These are phyloP conservation scores for Ctenochaetus hawaiiensis DNA, from an alignment of 2,797 vertebrate genomes.

Conservation along the genomic window DNA sequence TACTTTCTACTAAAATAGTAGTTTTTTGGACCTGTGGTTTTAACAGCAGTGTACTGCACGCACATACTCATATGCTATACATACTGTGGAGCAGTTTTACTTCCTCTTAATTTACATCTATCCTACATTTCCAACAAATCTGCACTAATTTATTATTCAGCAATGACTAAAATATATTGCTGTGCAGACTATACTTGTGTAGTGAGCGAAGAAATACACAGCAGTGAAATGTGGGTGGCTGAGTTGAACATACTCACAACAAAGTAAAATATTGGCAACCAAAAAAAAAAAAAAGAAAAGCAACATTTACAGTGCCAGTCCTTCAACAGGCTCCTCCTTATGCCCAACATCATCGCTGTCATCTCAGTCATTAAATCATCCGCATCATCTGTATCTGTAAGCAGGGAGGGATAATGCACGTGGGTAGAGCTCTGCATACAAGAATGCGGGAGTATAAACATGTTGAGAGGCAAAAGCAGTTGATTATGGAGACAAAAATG, in stretches of 20 bases:
- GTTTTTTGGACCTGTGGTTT: slow-evolving; percentile 27
- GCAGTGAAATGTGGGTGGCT: slow-evolving; percentile 10
- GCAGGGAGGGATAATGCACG: slow-evolving; percentile 57
- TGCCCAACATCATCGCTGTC: neutral
- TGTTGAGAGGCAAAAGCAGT: slow-evolving; percentile 36
- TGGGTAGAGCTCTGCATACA: slow-evolving; percentile 37
- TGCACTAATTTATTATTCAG: slow-evolving; percentile 9
- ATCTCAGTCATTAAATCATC: slow-evolving; percentile 10
- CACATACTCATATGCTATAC: slow-evolving; percentile 20
- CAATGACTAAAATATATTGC: slow-evolving; percentile 21
- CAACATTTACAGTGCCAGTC: slow-evolving; percentile 17
- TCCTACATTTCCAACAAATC: slow-evolving; percentile 16
- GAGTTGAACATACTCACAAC: slow-evolving; percentile 27
- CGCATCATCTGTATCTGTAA: slow-evolving; percentile 24
- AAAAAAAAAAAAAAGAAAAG: slow-evolving; percentile 10
- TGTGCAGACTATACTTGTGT: neutral
- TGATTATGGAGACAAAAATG: slow-evolving; percentile 12
- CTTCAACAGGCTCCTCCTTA: slow-evolving; percentile 30
- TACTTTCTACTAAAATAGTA: slow-evolving; percentile 27
- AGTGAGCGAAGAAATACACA: neutral
- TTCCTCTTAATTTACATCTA: slow-evolving; percentile 36
- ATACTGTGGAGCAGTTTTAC: slow-evolving; percentile 29
- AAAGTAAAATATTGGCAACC: slow-evolving; percentile 34
- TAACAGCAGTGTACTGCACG: slow-evolving; percentile 25
- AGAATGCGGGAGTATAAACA: slow-evolving; percentile 30